Percentiles rank a stretch among this genome's conserved stretches.
phyloP scores from a whole-genome alignment of 1,140 invertebrate genomes.

The Tyrophagus putrescentiae region DNA sequence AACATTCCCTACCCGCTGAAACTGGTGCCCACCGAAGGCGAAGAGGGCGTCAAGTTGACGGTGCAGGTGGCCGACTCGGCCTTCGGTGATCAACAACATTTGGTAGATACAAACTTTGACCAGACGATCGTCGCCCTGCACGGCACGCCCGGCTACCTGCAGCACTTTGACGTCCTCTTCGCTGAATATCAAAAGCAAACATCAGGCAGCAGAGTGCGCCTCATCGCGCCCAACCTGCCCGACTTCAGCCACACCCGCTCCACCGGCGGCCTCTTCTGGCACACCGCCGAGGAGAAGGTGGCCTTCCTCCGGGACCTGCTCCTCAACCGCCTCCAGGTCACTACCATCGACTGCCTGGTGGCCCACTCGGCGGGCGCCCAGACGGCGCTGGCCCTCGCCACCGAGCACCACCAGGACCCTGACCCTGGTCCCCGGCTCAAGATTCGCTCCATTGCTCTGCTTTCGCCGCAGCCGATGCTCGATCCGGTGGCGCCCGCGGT shows the following conservation, averaged over 20 bases:
- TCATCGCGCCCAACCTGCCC: constrained; percentile 2
- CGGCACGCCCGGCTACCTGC: not conserved
- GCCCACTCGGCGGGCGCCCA: not conserved
- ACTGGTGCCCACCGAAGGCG: too few species aligned
- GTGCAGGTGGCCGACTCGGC: too few species aligned
- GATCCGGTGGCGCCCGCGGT: too few species aligned
- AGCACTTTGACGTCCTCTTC: not conserved
- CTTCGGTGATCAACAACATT: too few species aligned
- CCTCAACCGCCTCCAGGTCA: not conserved
- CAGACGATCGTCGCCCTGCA: constrained; percentile 12
- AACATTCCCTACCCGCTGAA: too few species aligned
- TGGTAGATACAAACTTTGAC: too few species aligned
- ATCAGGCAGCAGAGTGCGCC: not conserved
- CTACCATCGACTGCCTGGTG: not conserved
- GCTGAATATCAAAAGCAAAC: not conserved
- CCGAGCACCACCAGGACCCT: too few species aligned
- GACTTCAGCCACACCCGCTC: not conserved
- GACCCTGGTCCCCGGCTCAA: too few species aligned
- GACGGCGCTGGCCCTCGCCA: too few species aligned
- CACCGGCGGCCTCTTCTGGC: not conserved
- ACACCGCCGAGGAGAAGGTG: not conserved
- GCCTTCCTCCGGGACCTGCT: not conserved
- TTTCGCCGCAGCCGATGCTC: too few species aligned
- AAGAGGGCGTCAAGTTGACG: too few species aligned
- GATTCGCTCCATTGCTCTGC: too few species aligned